Percentiles rank a stretch among this genome's conserved stretches.
Conservation (phyloP, 1,140 invertebrate species). For the Eurosta solidaginis region DNA sequence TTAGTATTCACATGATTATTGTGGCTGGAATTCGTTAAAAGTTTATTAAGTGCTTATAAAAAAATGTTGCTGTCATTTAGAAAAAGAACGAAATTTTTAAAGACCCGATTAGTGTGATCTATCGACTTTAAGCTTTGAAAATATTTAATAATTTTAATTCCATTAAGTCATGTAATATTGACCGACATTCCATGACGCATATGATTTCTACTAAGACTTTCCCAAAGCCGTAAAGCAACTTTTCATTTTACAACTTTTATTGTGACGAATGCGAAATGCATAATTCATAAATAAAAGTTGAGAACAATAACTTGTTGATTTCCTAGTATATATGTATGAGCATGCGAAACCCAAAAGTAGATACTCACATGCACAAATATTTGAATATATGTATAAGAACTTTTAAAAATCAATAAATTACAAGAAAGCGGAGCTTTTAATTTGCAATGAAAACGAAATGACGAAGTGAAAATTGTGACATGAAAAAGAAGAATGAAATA, state of each 20-base stretch:
- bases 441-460: background rate
- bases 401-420: slow-evolving; percentile 9
- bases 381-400: background rate
- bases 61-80: no score
- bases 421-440: background rate
- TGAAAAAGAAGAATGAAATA: background rate
- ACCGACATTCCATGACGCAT: background rate
- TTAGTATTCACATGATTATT: no score
- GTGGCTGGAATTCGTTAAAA: no score
- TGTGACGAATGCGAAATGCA: slow-evolving; percentile 21
- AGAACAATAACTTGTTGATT: background rate
- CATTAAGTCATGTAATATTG: background rate
- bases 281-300: slow-evolving; percentile 24
- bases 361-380: background rate
- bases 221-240: background rate
- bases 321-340: background rate
- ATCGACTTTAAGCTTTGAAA: no score
- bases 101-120: no score
- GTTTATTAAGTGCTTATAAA: no score
- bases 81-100: no score
- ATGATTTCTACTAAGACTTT: background rate
- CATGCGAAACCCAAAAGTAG: background rate
- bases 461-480: background rate
- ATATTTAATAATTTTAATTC: no score
- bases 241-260: slow-evolving; percentile 8